Evolutionary conservation across 2,888 invertebrate species (phyloP).

Genomic region (Oligia latruncula): DNA sequence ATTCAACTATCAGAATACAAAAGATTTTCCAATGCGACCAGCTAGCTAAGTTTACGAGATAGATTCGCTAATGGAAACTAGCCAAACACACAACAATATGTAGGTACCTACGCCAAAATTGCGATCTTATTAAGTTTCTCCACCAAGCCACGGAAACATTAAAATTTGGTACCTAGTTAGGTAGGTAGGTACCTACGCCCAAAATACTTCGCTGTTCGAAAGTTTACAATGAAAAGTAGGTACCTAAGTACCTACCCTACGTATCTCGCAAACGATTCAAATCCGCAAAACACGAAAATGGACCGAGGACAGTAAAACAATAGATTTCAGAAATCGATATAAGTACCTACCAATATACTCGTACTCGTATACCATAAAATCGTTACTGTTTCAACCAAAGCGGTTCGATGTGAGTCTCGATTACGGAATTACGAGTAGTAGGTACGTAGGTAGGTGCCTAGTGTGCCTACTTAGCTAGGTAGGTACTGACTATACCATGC

Average conservation of each 20-base stretch:
- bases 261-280: constrained; percentile 7
- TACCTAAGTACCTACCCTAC: background rate
- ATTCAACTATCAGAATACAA: constrained; percentile 52
- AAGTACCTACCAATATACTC: background rate
- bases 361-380: background rate
- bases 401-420: constrained; percentile 29
- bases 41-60: constrained; percentile 15
- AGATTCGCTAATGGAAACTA: constrained; percentile 50
- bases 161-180: constrained; percentile 8
- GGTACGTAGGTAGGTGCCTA: background rate
- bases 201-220: constrained; percentile 33
- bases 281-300: constrained; percentile 33
- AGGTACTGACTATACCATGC: background rate
- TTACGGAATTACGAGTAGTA: constrained; percentile 38
- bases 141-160: constrained; percentile 17
- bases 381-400: constrained; percentile 14
- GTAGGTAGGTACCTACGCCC: constrained; percentile 13
- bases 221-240: constrained; percentile 26
- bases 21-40: constrained; percentile 46
- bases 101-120: constrained; percentile 22
- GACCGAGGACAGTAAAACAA: constrained; percentile 11
- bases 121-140: constrained; percentile 31
- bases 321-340: constrained; percentile 29
- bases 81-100: constrained; percentile 34
- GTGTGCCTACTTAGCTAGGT: background rate